These are phyloP conservation scores for Oligia latruncula DNA, from an alignment of 2,888 invertebrate species.

Conservation along the genomic window DNA sequence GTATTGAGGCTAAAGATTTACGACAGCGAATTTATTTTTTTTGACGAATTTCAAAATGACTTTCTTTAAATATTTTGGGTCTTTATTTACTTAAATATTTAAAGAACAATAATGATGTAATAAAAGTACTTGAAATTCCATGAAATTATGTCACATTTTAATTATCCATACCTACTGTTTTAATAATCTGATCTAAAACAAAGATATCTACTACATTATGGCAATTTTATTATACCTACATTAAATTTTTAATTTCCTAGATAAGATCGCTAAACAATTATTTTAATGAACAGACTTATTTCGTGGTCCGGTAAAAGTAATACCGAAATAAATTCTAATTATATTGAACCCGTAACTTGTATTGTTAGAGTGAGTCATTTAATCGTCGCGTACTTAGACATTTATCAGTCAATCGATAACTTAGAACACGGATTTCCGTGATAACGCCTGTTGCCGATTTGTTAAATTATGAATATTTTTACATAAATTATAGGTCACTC, in stretches of 20 bases:
- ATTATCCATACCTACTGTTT: constrained; percentile 25
- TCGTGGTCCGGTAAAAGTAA: constrained; percentile 42
- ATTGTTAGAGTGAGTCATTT: constrained; percentile 57
- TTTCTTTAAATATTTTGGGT: too few relatives aligned
- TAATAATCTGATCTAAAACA: constrained; percentile 22
- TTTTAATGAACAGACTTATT: constrained; percentile 31
- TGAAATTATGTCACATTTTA: constrained; percentile 2
- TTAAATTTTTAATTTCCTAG: constrained; percentile 46
- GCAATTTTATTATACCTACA: constrained; percentile 1
- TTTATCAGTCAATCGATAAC: constrained; percentile 51
- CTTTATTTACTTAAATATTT: neutral
- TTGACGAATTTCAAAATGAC: neutral
- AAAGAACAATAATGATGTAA: neutral
- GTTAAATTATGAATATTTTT: constrained; percentile 56
- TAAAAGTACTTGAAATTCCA: neutral
- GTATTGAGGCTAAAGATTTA: neutral
- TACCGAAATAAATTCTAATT: constrained; percentile 33
- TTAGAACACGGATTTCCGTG: constrained; percentile 68
- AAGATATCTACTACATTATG: constrained; percentile 9
- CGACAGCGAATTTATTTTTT: too few relatives aligned
- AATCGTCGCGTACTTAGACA: constrained; percentile 30
- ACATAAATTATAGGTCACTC: constrained; percentile 33
- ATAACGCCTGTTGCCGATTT: constrained; percentile 54
- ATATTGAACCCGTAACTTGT: constrained; percentile 13
- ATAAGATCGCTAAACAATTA: constrained; percentile 46